A percentile compares a stretch with the other conserved stretches of the same genome.
Evolutionary conservation across 1,140 invertebrate species (phyloP).

Genomic region (Rhopalosiphum padi): DNA sequence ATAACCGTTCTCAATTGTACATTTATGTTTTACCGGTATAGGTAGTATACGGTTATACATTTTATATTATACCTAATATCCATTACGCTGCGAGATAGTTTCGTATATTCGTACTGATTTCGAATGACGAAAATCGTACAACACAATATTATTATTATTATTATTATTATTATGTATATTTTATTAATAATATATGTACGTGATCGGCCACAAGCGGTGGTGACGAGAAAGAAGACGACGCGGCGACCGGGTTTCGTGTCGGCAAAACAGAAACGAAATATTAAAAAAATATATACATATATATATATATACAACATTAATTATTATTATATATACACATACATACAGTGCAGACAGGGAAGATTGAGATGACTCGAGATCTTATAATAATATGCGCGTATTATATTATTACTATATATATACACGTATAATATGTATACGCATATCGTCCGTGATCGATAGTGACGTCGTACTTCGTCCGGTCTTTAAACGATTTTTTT

Average conservation of each 20-base stretch:
- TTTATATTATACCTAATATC: too few species aligned
- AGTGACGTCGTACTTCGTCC: conserved; percentile 18
- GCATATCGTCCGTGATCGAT: not conserved
- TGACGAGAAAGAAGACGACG: not conserved
- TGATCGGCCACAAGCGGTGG: not conserved
- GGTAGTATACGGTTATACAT: not conserved
- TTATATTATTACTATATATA: not conserved
- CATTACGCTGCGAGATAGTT: too few species aligned
- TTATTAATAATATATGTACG: not conserved
- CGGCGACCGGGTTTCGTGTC: conserved; percentile 6
- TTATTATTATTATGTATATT: not conserved
- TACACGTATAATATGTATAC: not conserved
- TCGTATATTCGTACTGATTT: too few species aligned
- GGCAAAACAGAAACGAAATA: conserved; percentile 16
- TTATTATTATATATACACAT: not conserved
- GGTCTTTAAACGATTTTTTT: not conserved
- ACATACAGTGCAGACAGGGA: not conserved
- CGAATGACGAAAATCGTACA: too few species aligned
- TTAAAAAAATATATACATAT: not conserved
- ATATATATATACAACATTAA: not conserved
- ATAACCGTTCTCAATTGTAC: not conserved
- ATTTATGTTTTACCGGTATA: not conserved
- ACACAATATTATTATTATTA: not conserved
- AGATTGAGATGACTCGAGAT: not conserved
- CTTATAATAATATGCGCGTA: not conserved